These are phyloP conservation scores for Nyctibius bracteatus DNA, from an alignment of 2,113 vertebrate genomes.

Conservation along the genomic window DNA sequence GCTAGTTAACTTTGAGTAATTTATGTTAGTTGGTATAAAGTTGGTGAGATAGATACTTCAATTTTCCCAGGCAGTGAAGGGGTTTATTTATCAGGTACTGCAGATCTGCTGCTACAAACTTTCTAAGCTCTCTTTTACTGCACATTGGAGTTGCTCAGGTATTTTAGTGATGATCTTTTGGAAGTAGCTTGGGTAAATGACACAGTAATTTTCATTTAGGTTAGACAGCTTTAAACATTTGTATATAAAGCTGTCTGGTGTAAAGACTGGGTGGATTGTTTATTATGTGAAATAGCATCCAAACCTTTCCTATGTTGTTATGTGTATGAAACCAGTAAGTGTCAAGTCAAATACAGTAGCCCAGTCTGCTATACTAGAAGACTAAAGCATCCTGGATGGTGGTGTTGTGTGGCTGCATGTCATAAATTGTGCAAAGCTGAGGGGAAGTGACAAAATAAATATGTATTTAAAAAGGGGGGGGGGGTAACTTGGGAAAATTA, in stretches of 20 bases:
- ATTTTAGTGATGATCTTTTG: neutral
- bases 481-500: constrained; percentile 28
- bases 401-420: neutral
- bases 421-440: neutral
- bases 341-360: neutral
- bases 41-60: neutral
- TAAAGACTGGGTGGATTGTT: neutral
- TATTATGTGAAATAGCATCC: neutral
- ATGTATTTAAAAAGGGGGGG: neutral
- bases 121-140: neutral
- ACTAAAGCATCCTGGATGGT: neutral
- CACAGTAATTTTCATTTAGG: neutral
- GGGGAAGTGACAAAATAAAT: constrained; percentile 20
- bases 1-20: neutral
- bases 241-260: neutral
- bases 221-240: neutral
- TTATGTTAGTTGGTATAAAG: neutral
- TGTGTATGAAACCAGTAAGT: neutral
- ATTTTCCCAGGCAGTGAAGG: neutral
- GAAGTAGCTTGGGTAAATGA: neutral
- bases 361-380: neutral
- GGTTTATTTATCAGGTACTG: neutral
- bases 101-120: neutral
- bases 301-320: neutral
- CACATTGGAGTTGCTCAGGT: neutral